phyloP scores from a whole-genome alignment of 2,888 invertebrate species.

The Caenorhabditis afra region DNA sequence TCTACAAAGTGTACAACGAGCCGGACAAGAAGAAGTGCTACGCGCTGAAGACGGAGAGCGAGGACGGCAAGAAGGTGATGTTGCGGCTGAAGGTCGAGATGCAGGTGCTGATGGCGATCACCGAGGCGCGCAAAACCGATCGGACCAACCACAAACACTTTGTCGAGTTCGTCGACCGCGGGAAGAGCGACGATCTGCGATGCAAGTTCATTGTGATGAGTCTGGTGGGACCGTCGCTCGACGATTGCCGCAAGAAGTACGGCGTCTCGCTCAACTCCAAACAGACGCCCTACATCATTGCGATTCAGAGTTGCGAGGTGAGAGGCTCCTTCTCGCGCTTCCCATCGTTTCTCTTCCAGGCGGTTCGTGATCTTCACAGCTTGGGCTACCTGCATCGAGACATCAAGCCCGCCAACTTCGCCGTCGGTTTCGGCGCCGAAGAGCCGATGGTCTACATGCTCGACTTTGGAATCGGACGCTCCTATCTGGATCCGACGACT shows the following conservation, averaged over 20 bases:
- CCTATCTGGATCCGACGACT: constrained; percentile 35
- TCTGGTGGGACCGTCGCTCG: constrained; percentile 63
- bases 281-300: constrained; percentile 38
- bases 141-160: constrained; percentile 32
- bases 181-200: constrained; percentile 52
- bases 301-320: constrained; percentile 56
- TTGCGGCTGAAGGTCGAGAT: constrained; percentile 66
- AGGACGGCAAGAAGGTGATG: constrained; percentile 59
- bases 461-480: constrained; percentile 54
- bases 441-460: constrained; percentile 50
- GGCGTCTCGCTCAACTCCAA: constrained; percentile 23
- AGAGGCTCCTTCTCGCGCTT: no score
- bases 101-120: constrained; percentile 47
- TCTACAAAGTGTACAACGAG: constrained; percentile 56
- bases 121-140: constrained; percentile 24
- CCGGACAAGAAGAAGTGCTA: constrained; percentile 35
- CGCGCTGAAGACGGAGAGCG: constrained; percentile 67
- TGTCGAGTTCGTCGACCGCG: constrained; percentile 64
- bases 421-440: constrained; percentile 50
- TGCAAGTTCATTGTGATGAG: constrained; percentile 69
- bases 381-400: constrained; percentile 64
- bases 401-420: constrained; percentile 66
- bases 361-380: constrained; percentile 56
- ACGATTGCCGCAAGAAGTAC: constrained; percentile 60
- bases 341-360: no score